Base-by-base conservation (phyloP, 1,140 invertebrate genomes). In the Drosophila biarmipes region DNA sequence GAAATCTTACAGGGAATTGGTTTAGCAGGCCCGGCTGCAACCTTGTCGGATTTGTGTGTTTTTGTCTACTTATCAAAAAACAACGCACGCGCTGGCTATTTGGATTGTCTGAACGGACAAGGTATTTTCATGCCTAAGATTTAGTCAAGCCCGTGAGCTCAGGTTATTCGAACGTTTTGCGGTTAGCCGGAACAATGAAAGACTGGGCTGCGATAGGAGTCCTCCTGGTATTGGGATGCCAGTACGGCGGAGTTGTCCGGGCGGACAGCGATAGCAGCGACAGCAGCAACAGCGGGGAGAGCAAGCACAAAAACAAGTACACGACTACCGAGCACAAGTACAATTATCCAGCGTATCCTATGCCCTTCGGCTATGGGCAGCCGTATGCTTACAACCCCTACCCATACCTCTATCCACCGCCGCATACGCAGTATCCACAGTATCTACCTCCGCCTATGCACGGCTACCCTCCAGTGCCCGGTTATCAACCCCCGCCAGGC, bases 311-410 rank as follows among this genome's bases (percentile, higher is more conserved):
- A 1, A 3, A 54, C 31, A 59, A 46, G 10, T 10, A 54, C 31
- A 46, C 40, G 2, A 19, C 14, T 2, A 49, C 54, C 8, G 58
- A 72, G 27, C 56, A 80, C 10, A 81, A 81, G 53, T 68, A 81
- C 43, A 85, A 85, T 29, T 54, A 81, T 42, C 78, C 80, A 2
- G 73, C 56, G 0, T 81, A 87, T 45, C 48, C 66, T 0, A 4
- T 7, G 12, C 34, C 34, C 0, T 40, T 46, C 10, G 45, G 14
- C 2, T 49, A 48, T 12, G 21, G 12, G 5, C 42, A 49, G 10
- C 51, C 59, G 0, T 81, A 80, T 52, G 34, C 38, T 2, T 73
- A 81, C 42, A 55, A 38, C 12, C 45, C 27, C 2, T 62, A 62
- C 19, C 24, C 37, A 1, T 56, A 73, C 37, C 7, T 46, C 64